Evolutionary conservation across 1,140 invertebrate species (phyloP).

Genomic region (Lepidurus apus): DNA sequence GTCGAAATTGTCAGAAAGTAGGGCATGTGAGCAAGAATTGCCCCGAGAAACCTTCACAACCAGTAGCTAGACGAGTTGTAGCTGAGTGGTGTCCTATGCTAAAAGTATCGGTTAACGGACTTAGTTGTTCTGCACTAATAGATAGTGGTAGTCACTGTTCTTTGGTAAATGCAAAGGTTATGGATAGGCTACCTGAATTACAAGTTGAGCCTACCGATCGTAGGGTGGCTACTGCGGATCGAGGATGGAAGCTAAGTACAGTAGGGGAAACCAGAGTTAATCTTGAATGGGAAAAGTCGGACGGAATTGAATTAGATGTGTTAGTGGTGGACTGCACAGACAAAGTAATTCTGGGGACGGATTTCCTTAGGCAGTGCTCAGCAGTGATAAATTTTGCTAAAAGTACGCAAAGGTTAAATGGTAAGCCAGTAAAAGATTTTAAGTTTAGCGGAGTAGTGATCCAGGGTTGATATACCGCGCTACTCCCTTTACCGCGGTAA

Average conservation of each 20-base stretch:
- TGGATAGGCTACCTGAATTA: no score
- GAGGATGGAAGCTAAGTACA: no score
- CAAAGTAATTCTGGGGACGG: neutral
- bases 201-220: no score
- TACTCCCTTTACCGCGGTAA: no score
- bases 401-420: neutral
- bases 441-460: slow-evolving; percentile 10
- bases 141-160: neutral
- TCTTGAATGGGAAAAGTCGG: no score
- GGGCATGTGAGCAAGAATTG: neutral
- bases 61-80: neutral
- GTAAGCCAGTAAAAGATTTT: neutral
- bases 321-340: neutral
- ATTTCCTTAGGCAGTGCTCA: neutral
- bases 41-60: neutral
- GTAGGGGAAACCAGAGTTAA: no score
- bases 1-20: neutral
- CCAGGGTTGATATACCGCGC: no score
- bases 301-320: neutral
- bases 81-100: neutral
- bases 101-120: neutral
- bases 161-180: neutral
- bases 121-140: neutral
- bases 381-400: neutral
- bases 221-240: no score